Evolutionary conservation across 2,113 vertebrate species (phyloP).

Genomic region (Hyla sarda): DNA sequence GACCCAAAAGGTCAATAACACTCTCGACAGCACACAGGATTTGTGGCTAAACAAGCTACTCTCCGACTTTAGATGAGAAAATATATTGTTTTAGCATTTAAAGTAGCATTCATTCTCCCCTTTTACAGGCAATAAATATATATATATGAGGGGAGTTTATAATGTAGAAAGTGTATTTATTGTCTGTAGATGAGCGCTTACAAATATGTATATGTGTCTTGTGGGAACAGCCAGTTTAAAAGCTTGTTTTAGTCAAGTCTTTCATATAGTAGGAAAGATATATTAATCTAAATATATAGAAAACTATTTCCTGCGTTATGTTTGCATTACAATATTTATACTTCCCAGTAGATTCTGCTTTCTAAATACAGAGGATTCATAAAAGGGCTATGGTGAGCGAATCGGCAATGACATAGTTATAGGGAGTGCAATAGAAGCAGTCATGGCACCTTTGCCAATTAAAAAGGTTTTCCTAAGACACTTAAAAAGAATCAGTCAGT

Average conservation of each 20-base stretch:
- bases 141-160: slow-evolving; percentile 1
- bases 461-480: too few species aligned
- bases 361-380: background rate
- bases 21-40: background rate
- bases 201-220: background rate
- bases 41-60: background rate
- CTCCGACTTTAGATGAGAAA: background rate
- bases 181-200: background rate
- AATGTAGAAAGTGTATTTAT: background rate
- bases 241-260: background rate
- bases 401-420: background rate
- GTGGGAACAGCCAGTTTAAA: background rate
- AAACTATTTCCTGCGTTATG: background rate
- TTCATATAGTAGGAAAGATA: background rate
- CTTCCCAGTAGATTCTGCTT: background rate
- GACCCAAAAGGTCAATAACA: slow-evolving; percentile 19
- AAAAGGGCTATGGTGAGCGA: background rate
- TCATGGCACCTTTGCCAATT: too few species aligned
- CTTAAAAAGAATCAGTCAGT: too few species aligned
- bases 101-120: slow-evolving; percentile 14
- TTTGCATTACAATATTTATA: background rate
- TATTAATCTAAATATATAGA: background rate
- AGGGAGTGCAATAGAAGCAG: background rate
- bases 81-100: background rate
- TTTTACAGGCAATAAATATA: slow-evolving; percentile 27